phyloP scores from a whole-genome alignment of 2,797 vertebrate genomes.

The Myiothlypis coronata region DNA sequence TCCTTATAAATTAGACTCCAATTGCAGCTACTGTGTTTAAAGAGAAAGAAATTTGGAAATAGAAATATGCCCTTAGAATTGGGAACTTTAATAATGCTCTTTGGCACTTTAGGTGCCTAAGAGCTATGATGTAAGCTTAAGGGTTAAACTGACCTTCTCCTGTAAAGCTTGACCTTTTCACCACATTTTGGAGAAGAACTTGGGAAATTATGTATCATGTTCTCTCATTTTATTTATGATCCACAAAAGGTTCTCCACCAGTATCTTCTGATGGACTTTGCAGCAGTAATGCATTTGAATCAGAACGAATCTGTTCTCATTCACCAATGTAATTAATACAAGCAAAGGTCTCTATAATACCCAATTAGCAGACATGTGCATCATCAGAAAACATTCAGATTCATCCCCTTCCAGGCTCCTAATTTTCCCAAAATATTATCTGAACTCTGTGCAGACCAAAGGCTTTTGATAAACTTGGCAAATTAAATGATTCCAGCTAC shows the following conservation, averaged over 20 bases:
- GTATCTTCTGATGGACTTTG: neutral
- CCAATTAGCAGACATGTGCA: neutral
- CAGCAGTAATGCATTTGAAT: neutral
- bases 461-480: neutral
- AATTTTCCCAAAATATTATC: neutral
- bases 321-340: neutral
- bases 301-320: neutral
- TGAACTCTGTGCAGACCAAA: neutral
- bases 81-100: neutral
- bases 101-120: neutral
- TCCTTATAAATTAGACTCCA: neutral
- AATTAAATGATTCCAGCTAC: neutral
- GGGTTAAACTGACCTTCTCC: neutral
- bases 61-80: neutral
- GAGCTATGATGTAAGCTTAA: fast-evolving
- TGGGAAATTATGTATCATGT: neutral
- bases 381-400: neutral
- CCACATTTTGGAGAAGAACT: neutral
- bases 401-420: neutral
- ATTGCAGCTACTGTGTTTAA: neutral
- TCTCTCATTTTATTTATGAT: neutral
- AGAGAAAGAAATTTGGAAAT: neutral
- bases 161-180: neutral
- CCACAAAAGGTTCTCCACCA: neutral
- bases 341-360: neutral